These are phyloP conservation scores for Peucedramus taeniatus DNA, from an alignment of 2,113 vertebrate species.

Conservation along the genomic window DNA sequence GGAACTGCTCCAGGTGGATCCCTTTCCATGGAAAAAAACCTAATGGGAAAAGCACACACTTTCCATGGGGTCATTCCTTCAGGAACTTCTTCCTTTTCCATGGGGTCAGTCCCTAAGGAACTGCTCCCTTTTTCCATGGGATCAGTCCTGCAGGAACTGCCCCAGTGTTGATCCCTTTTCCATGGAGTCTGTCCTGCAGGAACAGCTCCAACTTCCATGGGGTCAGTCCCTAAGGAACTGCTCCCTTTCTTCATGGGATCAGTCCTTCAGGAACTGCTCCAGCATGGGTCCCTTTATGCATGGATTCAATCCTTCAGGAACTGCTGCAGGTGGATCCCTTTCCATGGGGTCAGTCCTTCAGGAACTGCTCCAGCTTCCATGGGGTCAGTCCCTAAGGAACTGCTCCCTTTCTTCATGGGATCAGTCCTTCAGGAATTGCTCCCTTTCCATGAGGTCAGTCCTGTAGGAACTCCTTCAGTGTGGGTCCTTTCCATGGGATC, in stretches of 20 bases:
- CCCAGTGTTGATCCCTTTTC: neutral
- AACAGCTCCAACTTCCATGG: neutral
- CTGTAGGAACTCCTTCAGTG: too few relatives aligned
- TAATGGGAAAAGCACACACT: too few relatives aligned
- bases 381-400: too few relatives aligned
- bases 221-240: neutral
- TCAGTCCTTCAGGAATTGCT: too few relatives aligned
- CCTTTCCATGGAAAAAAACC: too few relatives aligned
- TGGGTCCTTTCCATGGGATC: neutral
- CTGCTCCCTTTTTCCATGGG: too few relatives aligned
- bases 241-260: neutral
- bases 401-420: too few relatives aligned
- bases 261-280: accelerated
- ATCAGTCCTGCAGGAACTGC: neutral
- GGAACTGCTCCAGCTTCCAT: too few relatives aligned
- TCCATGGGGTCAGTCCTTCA: neutral
- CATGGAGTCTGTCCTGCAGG: neutral
- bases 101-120: neutral
- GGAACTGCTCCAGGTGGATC: too few relatives aligned
- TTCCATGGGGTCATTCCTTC: neutral
- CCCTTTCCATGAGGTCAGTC: neutral
- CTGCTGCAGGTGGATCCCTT: too few relatives aligned
- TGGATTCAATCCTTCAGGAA: neutral
- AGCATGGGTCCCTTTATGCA: too few relatives aligned
- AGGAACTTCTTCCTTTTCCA: accelerated